phyloP scores from a whole-genome alignment of 2,797 vertebrate genomes.

The Lacerta bilineata region DNA sequence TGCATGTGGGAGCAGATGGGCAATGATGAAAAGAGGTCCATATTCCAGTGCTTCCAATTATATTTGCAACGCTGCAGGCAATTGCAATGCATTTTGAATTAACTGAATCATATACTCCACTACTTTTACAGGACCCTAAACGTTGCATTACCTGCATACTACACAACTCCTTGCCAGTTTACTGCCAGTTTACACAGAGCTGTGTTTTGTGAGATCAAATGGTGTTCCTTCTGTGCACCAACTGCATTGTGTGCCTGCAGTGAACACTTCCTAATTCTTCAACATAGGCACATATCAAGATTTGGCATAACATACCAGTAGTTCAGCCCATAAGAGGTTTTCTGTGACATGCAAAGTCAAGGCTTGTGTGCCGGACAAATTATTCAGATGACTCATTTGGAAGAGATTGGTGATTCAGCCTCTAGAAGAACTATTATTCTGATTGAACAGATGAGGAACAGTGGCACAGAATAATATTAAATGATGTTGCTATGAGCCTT shows the following conservation, averaged over 20 bases:
- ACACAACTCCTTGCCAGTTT: not conserved
- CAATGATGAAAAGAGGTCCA: not conserved
- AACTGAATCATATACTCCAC: not conserved
- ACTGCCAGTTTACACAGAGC: not conserved
- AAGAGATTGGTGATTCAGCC: not conserved
- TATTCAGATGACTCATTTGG: not conserved
- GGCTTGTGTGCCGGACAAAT: not conserved
- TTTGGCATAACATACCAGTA: not conserved
- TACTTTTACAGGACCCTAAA: not conserved
- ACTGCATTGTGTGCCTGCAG: not conserved
- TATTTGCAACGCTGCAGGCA: not conserved
- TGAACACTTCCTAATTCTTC: not conserved
- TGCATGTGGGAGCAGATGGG: conserved; percentile 7
- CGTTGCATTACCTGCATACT: not conserved
- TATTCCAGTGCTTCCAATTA: not conserved
- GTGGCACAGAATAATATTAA: not conserved
- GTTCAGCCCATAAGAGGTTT: not conserved
- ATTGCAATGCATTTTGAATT: not conserved
- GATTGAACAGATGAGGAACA: not conserved
- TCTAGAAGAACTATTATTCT: not conserved
- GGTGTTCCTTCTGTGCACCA: not conserved
- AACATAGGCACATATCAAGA: not conserved
- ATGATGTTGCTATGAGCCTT: not conserved
- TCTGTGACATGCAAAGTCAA: not conserved
- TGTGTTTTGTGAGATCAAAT: not conserved